Conservation (phyloP, 2,888 invertebrate species). For the Stegophylla sp. region DNA sequence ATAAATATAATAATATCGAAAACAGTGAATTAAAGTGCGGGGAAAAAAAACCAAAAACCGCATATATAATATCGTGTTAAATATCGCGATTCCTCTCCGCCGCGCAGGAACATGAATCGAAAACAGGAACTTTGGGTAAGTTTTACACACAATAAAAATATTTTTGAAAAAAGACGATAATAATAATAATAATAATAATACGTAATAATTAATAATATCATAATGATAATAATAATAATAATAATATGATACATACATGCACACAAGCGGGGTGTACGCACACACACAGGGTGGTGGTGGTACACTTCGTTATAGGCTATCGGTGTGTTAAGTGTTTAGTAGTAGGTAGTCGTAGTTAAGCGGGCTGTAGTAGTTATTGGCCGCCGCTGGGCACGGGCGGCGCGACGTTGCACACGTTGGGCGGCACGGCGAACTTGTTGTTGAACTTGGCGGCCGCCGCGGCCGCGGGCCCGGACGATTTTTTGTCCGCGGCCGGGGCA, state of each 20-base stretch:
- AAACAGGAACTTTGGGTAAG: constrained; percentile 56
- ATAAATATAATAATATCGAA: background rate
- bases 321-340: too few relatives aligned
- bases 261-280: background rate
- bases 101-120: constrained; percentile 47
- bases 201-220: background rate
- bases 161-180: constrained; percentile 6
- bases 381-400: constrained; percentile 44
- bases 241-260: background rate
- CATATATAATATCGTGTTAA: too few relatives aligned
- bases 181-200: background rate
- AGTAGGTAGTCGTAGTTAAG: too few relatives aligned
- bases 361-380: constrained; percentile 6
- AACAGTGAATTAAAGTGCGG: background rate
- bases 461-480: constrained; percentile 20
- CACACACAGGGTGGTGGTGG: too few relatives aligned
- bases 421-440: constrained; percentile 42
- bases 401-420: constrained; percentile 25
- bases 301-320: too few relatives aligned
- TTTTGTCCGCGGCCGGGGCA: constrained; percentile 59
- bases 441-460: constrained; percentile 19
- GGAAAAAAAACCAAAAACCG: constrained; percentile 1
- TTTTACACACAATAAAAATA: constrained; percentile 37
- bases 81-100: constrained; percentile 24
- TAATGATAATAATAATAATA: background rate